These are phyloP conservation scores for Sinelater perroti DNA, from an alignment of 2,888 invertebrate genomes.

Conservation along the genomic window DNA sequence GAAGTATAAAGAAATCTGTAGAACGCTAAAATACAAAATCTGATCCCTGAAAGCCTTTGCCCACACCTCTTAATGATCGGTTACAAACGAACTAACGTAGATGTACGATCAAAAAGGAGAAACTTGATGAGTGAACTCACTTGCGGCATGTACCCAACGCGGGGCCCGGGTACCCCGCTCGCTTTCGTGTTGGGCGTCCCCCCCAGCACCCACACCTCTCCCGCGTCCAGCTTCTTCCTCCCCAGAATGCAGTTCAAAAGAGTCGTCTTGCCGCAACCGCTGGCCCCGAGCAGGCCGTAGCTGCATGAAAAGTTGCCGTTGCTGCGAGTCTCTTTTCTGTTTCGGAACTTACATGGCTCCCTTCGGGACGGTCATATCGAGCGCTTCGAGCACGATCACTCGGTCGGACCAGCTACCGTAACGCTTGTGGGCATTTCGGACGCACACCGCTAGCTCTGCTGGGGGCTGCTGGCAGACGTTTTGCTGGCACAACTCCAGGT, in stretches of 20 bases:
- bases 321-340: no score
- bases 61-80: no score
- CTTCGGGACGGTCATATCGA: slow-evolving; percentile 92
- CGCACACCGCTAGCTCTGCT: slow-evolving; percentile 87
- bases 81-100: no score
- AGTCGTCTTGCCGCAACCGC: slow-evolving; percentile 92
- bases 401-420: slow-evolving; percentile 84
- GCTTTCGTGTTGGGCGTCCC: slow-evolving; percentile 82
- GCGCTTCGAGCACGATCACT: slow-evolving; percentile 82
- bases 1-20: no score
- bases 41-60: no score
- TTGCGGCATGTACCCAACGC: slow-evolving; percentile 89
- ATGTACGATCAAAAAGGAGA: no score
- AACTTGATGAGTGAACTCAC: no score
- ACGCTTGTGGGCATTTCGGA: slow-evolving; percentile 82
- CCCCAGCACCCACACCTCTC: slow-evolving; percentile 86
- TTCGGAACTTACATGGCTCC: slow-evolving; percentile 67
- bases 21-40: no score
- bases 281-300: slow-evolving; percentile 88
- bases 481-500: not conserved
- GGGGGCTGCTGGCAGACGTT: no score
- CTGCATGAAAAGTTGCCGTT: slow-evolving; percentile 65
- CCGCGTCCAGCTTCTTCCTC: slow-evolving; percentile 78
- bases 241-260: slow-evolving; percentile 87
- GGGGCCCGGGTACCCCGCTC: slow-evolving; percentile 87